phyloP scores from a whole-genome alignment of 2,888 invertebrate species.

The Isoperla grammatica region DNA sequence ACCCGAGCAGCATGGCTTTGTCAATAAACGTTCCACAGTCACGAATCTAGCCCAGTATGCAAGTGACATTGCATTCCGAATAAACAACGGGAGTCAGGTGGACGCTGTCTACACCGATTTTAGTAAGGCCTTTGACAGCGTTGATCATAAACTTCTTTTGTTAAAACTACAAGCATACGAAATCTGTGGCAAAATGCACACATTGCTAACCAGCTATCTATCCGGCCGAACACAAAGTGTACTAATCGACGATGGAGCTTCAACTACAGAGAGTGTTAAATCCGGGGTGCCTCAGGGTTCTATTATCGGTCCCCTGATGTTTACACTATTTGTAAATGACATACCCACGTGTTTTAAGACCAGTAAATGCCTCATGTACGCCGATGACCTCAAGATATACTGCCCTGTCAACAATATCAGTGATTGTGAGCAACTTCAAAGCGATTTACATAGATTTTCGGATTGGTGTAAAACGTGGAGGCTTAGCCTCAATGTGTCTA shows the following conservation, averaged over 20 bases:
- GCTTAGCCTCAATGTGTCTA: neutral
- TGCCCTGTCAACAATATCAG: neutral
- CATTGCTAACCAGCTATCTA: neutral
- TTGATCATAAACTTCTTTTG: neutral
- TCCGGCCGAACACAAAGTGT: neutral
- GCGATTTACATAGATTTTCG: neutral
- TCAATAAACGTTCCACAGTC: neutral
- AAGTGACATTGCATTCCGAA: neutral
- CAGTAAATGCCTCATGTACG: constrained; percentile 12
- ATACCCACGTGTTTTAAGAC: neutral
- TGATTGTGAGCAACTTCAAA: neutral
- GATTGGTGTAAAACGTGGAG: constrained; percentile 5
- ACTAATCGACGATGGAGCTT: neutral
- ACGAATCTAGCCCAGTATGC: neutral
- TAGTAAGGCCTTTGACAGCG: neutral
- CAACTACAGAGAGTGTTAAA: neutral
- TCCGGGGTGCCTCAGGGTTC: constrained; percentile 11
- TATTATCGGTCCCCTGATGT: neutral
- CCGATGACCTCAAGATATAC: constrained; percentile 7
- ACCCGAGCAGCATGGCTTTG: neutral
- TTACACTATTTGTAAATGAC: constrained; percentile 6
- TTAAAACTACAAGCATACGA: neutral
- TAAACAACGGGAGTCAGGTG: neutral
- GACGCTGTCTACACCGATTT: constrained; percentile 13
- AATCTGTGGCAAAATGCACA: neutral